Base-by-base conservation (phyloP, 2,888 invertebrate genomes). In the Papilio elwesi region DNA sequence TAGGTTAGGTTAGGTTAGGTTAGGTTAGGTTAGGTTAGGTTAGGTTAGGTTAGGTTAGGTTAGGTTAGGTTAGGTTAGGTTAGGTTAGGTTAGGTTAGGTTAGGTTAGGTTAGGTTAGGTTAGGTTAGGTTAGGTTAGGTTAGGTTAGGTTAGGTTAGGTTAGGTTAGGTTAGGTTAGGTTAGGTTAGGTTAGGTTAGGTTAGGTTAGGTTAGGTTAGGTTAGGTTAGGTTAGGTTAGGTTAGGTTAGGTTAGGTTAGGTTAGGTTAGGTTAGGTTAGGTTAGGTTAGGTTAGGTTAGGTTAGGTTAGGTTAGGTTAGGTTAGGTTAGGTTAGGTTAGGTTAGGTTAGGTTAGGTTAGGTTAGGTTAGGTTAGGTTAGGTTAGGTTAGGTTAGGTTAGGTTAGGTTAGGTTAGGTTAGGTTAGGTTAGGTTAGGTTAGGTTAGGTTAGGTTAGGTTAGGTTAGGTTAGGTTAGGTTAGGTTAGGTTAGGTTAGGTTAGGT, bases 231-330 rank as follows among this genome's bases (percentile, higher is more conserved):
- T 75, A 75, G 76, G 76, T 53, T 75, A 75, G 76, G 76, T 74
- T 75, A 75, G 76, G 74, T 74, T 70, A 70, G 75, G 71, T 74
- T 70, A 70, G 75, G 71, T 74, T 70, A 72, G 75, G 71, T 74
- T 70, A 72, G 75, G 71, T 74, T 78, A 76, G 78, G 76, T 76
- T 77, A 76, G 76, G 78, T 77, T 77, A 76, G 79, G 75, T 76
- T 76, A 75, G 76, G 76, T 75, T 75, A 76, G 74, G 74, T 74
- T 74, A 74, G 53, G 76, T 75, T 74, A 74, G 76, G 75, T 75
- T 74, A 74, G 76, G 75, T 75, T 74, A 74, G 75, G 75, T 75
- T 74, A 75, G 76, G 74, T 74, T 73, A 74, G 76, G 74, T 74
- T 73, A 73, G 76, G 74, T 74, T 73, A 74, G 76, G 75, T 75